phyloP scores from a whole-genome alignment of 2,797 vertebrate genomes.

The Oreonectes daqikongensis region DNA sequence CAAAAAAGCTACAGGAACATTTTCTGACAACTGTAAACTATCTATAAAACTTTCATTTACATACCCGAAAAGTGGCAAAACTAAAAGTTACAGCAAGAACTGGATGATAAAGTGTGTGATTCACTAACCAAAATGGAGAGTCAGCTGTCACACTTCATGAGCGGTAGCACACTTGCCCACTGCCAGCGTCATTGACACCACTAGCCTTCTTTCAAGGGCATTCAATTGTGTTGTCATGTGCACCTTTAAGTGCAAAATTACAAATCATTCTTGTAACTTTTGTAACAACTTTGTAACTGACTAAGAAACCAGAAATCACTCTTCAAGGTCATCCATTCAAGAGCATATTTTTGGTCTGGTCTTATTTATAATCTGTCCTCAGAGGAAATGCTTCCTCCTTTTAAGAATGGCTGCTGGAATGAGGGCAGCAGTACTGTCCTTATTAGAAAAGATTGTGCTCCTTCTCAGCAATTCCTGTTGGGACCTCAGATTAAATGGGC shows the following conservation, averaged over 20 bases:
- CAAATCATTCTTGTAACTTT: no score
- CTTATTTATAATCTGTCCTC: constrained; percentile 76
- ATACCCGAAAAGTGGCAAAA: constrained; percentile 17
- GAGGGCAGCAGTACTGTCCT: constrained; percentile 68
- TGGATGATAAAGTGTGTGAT: constrained; percentile 10
- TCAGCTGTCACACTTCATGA: constrained; percentile 29
- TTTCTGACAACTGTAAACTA: background rate
- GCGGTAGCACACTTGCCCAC: constrained; percentile 13
- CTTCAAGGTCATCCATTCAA: constrained; percentile 55
- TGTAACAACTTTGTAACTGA: no score
- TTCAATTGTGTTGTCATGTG: background rate
- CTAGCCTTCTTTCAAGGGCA: background rate
- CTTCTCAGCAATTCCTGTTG: constrained; percentile 76
- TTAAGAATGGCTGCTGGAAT: constrained; percentile 63
- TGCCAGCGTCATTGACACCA: background rate
- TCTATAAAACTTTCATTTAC: background rate
- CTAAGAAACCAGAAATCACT: background rate
- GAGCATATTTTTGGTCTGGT: constrained; percentile 60
- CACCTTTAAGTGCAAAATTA: no score
- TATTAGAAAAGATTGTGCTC: constrained; percentile 75
- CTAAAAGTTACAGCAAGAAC: constrained; percentile 5
- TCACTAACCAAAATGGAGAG: background rate
- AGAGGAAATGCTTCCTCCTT: constrained; percentile 66
- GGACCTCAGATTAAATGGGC: constrained; percentile 78
- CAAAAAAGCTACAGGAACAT: background rate